Percentiles rank a stretch among this genome's conserved stretches.
phyloP scores from a whole-genome alignment of 2,888 invertebrate species.

The Megalurothrips usitatus region DNA sequence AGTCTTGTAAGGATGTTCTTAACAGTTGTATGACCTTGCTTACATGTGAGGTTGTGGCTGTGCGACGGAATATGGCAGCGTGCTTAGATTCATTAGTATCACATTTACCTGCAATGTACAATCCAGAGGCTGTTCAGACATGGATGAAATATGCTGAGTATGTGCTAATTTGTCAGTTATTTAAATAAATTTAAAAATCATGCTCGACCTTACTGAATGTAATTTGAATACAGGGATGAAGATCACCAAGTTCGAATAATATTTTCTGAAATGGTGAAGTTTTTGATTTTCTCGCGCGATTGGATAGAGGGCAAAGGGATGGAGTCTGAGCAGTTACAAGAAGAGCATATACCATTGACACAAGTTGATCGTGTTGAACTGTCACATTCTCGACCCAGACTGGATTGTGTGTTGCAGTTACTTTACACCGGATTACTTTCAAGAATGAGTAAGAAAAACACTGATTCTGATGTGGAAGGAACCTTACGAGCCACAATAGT shows the following conservation, averaged over 20 bases:
- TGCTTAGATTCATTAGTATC: neutral
- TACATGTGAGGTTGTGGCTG: neutral
- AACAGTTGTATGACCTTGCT: neutral
- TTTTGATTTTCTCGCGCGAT: conserved; percentile 32
- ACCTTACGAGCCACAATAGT: conserved; percentile 31
- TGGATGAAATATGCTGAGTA: conserved; percentile 12
- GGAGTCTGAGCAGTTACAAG: conserved; percentile 30
- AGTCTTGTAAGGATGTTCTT: neutral
- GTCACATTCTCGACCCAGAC: conserved; percentile 31
- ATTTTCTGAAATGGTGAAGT: conserved; percentile 28
- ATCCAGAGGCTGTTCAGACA: neutral
- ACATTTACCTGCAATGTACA: neutral
- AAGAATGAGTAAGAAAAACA: neutral
- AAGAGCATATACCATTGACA: conserved; percentile 34
- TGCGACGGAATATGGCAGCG: neutral
- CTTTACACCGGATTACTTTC: neutral
- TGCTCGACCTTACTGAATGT: neutral
- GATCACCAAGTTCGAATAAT: neutral
- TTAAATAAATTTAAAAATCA: neutral
- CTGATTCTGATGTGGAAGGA: conserved; percentile 30
- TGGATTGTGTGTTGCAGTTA: conserved; percentile 26
- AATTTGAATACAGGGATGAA: neutral
- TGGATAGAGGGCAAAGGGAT: conserved; percentile 33
- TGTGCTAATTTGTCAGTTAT: neutral
- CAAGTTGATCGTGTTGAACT: conserved; percentile 33